Percentiles rank a stretch among this genome's conserved stretches.
phyloP scores from a whole-genome alignment of 1,140 invertebrate species.

The Aphaenogaster rudis region DNA sequence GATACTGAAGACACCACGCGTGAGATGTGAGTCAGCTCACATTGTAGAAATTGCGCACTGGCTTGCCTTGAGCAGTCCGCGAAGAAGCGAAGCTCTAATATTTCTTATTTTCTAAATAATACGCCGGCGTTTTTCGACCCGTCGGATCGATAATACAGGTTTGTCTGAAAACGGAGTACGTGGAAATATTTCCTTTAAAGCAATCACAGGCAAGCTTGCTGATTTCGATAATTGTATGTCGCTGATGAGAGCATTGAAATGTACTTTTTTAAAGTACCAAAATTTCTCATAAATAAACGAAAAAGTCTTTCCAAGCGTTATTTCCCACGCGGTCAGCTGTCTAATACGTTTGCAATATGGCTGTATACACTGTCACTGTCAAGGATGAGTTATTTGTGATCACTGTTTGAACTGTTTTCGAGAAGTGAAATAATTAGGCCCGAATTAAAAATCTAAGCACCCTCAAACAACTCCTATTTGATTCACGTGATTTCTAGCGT shows the following conservation, averaged over 20 bases:
- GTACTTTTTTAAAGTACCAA: background rate
- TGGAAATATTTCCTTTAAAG: background rate
- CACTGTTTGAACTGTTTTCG: background rate
- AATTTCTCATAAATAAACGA: background rate
- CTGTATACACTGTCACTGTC: conserved; percentile 28
- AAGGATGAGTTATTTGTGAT: conserved; percentile 27
- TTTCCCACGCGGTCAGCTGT: conserved; percentile 27
- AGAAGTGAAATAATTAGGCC: background rate
- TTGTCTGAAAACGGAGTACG: background rate
- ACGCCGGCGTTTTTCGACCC: conserved; percentile 55
- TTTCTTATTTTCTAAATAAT: conserved; percentile 56
- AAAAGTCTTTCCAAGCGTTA: background rate
- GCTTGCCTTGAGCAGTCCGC: conserved; percentile 66
- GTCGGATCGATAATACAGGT: conserved; percentile 64
- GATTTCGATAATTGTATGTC: background rate
- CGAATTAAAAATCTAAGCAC: background rate
- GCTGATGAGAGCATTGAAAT: background rate
- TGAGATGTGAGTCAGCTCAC: conserved; percentile 56
- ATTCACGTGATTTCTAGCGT: background rate
- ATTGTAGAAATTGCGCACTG: conserved; percentile 59
- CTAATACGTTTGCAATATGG: conserved; percentile 67
- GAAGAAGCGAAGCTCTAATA: background rate
- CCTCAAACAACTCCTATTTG: background rate
- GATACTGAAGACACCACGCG: conserved; percentile 48
- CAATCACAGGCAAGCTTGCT: background rate